Conservation (phyloP, 2,113 vertebrate species). For the Tachysurus vachellii region DNA sequence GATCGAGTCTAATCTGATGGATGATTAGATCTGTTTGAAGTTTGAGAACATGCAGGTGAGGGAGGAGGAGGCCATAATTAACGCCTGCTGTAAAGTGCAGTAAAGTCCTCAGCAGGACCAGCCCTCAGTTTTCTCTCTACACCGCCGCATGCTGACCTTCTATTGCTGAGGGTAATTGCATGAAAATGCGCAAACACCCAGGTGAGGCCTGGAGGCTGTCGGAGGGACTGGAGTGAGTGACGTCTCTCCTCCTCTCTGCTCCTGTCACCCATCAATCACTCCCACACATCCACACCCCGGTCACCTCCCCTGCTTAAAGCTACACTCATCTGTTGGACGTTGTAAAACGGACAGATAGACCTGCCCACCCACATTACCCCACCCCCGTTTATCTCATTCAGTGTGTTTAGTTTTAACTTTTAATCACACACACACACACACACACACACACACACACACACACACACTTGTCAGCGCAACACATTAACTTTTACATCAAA, state of each 20-base stretch:
- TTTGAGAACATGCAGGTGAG: constrained; percentile 26
- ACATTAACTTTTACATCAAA: no score
- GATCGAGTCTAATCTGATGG: background rate
- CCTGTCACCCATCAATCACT: constrained; percentile 58
- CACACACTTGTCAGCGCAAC: no score
- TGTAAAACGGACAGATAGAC: constrained; percentile 61
- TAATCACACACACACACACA: no score
- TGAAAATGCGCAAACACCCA: constrained; percentile 57
- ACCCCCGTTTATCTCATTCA: background rate
- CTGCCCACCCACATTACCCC: background rate
- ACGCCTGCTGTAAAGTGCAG: constrained; percentile 16
- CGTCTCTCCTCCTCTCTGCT: constrained; percentile 55
- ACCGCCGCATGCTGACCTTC: constrained; percentile 42
- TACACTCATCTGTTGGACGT: constrained; percentile 61
- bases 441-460: no score
- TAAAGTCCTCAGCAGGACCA: constrained; percentile 28
- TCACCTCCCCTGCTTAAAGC: constrained; percentile 46
- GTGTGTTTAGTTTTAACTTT: no score
- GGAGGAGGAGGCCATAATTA: constrained; percentile 23
- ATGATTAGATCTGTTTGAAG: background rate
- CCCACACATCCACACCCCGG: constrained; percentile 42
- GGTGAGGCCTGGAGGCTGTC: constrained; percentile 60
- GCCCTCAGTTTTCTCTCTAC: constrained; percentile 51
- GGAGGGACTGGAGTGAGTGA: constrained; percentile 56
- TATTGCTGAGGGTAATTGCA: constrained; percentile 49